Evolutionary conservation across 2,113 vertebrate species (phyloP).

Genomic region (Equus przewalskii): DNA sequence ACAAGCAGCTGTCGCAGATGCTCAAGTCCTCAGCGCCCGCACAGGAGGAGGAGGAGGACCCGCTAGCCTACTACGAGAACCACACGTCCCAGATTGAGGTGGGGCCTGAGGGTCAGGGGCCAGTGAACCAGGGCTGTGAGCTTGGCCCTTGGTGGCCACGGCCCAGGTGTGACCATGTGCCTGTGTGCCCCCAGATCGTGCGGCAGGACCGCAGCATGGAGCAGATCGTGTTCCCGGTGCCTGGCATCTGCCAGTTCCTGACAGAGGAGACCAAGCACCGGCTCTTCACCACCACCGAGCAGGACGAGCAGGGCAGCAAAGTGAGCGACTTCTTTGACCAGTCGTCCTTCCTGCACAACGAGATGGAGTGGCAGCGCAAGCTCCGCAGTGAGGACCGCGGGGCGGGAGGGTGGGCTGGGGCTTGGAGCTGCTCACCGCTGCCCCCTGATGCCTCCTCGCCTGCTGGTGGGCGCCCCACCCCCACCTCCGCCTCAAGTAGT

Average conservation of each 20-base stretch:
- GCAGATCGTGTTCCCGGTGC: constrained; percentile 98
- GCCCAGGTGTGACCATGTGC: neutral
- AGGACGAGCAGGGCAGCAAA: constrained; percentile 99
- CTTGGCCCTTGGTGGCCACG: rapidly evolving
- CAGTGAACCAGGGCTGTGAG: rapidly evolving
- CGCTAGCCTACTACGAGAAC: constrained; percentile 94
- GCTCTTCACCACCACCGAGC: constrained; percentile 97
- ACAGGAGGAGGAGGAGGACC: constrained; percentile 93
- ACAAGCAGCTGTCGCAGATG: constrained; percentile 96
- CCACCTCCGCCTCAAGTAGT: too few relatives aligned
- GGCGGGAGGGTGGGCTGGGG: rapidly evolving
- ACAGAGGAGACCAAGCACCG: constrained; percentile 96
- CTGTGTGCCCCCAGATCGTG: constrained; percentile 90
- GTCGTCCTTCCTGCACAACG: constrained; percentile 96
- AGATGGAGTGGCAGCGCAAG: constrained; percentile 99
- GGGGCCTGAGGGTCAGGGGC: neutral
- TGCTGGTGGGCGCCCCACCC: neutral
- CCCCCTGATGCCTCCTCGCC: neutral
- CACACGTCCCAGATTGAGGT: constrained; percentile 97
- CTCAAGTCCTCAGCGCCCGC: constrained; percentile 92
- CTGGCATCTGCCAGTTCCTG: constrained; percentile 96
- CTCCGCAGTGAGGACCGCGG: constrained; percentile 93
- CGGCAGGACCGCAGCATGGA: constrained; percentile 98
- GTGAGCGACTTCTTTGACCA: constrained; percentile 98
- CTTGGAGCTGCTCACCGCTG: neutral